Percentiles rank a stretch among this genome's conserved stretches.
These are phyloP conservation scores for Seira ritae DNA, from an alignment of 2,888 invertebrate genomes.

Conservation along the genomic window DNA sequence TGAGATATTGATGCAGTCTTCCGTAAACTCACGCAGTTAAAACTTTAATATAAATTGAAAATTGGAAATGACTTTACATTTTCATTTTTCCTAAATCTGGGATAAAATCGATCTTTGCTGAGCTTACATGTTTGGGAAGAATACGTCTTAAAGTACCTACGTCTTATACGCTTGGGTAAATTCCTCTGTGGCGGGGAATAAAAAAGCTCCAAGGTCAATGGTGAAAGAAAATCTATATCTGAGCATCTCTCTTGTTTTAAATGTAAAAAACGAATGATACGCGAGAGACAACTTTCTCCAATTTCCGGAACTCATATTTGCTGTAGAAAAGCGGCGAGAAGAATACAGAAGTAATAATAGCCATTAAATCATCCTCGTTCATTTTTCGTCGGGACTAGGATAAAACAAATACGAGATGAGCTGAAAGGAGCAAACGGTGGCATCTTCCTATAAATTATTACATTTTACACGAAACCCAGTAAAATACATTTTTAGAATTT, in stretches of 20 bases:
- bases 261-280: too few relatives aligned
- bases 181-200: not conserved
- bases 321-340: too few relatives aligned
- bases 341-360: slow-evolving; percentile 50
- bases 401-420: not conserved
- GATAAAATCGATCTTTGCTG: not conserved
- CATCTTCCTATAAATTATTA: slow-evolving; percentile 46
- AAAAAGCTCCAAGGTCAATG: too few relatives aligned
- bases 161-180: not conserved
- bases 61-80: slow-evolving; percentile 41
- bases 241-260: too few relatives aligned
- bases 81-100: slow-evolving; percentile 43
- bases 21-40: not conserved
- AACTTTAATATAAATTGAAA: slow-evolving; percentile 19
- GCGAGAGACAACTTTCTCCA: too few relatives aligned
- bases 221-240: too few relatives aligned
- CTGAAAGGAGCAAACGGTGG: slow-evolving; percentile 43
- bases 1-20: not conserved
- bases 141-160: not conserved
- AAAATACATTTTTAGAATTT: too few relatives aligned
- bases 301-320: too few relatives aligned
- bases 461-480: slow-evolving; percentile 7
- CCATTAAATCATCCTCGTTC: slow-evolving; percentile 42
- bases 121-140: not conserved
- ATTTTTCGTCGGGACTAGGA: not conserved